phyloP scores from a whole-genome alignment of 2,797 vertebrate species.

The Cetoscarus ocellatus region DNA sequence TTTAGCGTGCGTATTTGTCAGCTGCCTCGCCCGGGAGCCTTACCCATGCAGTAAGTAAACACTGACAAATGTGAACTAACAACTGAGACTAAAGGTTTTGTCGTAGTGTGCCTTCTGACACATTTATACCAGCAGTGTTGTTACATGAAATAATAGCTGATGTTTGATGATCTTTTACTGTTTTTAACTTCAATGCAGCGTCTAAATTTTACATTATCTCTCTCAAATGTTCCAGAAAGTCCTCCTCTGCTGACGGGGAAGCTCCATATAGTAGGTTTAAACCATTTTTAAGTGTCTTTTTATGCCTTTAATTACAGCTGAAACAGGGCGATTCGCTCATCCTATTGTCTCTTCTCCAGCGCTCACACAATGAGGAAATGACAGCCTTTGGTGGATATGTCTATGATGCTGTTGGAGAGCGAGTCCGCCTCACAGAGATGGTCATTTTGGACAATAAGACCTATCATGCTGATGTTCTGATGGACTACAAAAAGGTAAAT shows the following conservation, averaged over 20 bases:
- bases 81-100: no score
- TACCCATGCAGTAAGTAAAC: constrained; percentile 77
- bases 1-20: constrained; percentile 48
- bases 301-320: no score
- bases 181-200: no score
- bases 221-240: constrained; percentile 53
- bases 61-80: no score
- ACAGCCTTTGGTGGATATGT: constrained; percentile 41
- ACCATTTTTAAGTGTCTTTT: not conserved
- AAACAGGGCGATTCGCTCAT: not conserved
- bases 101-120: no score
- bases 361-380: constrained; percentile 66
- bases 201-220: not conserved
- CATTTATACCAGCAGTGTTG: no score
- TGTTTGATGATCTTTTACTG: not conserved
- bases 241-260: constrained; percentile 73
- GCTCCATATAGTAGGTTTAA: constrained; percentile 73
- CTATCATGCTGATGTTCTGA: constrained; percentile 61
- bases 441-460: constrained; percentile 53
- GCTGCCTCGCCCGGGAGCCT: constrained; percentile 66
- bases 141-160: no score
- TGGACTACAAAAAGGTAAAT: constrained; percentile 80
- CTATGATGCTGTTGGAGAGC: constrained; percentile 72
- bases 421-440: constrained; percentile 63
- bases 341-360: constrained; percentile 49